Evolutionary conservation across 2,888 invertebrate genomes (phyloP), one percentile per base, ranked within the genome.

Genomic region (Sepiola atlantica): DNA sequence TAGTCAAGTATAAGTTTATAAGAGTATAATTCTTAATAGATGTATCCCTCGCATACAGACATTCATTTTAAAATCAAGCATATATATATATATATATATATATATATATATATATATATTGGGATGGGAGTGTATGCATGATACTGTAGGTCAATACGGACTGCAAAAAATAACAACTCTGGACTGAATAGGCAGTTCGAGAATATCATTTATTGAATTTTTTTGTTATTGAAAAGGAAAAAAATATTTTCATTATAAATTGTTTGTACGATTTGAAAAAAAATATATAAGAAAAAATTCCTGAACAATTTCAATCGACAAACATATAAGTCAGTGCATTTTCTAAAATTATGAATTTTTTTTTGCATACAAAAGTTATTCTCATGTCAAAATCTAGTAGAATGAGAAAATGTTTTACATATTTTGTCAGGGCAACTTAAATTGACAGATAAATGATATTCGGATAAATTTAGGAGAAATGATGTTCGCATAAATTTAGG

Each of bases 321-420:
- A 77, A 77, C 77, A 77, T 61, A 61, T 77, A 77, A 77, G 77
- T 77, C 77, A n/a, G 77, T 77, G n/a, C n/a, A 77, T 77, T 77
- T 77, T 0, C 8, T 77, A n/a, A 77, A 77, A 77, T n/a, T n/a
- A n/a, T n/a, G 28, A n/a, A 61, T 4, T 57, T 57, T 24, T 24
- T 61, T 24, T n/a, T 77, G n/a, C 14, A 14, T 28, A 77, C 77
- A 77, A 77, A 77, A 77, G 61, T 2, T 77, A 57, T 20, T 20
- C 57, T 57, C n/a, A n/a, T n/a, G n/a, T n/a, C n/a, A n/a, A n/a
- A n/a, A n/a, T 57, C 57, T n/a, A 0, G n/a, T 12, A 10, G 28
- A 77, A 28, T 77, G 10, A 12, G 14, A 28, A 12, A n/a, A n/a
- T 10, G n/a, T 12, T 77, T 77, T 77, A 14, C 77, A n/a, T n/a